These are phyloP conservation scores for Ploceus nigricollis DNA, from an alignment of 2,113 vertebrate genomes.

Conservation along the genomic window DNA sequence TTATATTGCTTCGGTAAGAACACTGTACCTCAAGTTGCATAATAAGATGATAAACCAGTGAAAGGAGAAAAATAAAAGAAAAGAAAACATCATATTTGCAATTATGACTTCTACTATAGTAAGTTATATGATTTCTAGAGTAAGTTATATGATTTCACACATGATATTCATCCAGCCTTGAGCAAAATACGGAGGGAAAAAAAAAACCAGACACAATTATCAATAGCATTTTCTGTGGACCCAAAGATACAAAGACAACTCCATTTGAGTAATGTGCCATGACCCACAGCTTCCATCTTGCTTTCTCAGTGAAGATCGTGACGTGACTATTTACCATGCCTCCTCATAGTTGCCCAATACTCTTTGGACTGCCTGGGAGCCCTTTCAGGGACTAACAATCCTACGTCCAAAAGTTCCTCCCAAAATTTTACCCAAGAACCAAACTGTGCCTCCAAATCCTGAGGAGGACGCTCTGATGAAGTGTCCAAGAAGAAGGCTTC, in stretches of 20 bases:
- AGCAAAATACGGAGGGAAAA: neutral
- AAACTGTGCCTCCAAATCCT: neutral
- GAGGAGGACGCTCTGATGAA: neutral
- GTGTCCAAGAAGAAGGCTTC: neutral
- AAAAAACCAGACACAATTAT: rapidly evolving
- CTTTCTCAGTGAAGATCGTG: neutral
- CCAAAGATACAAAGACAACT: neutral
- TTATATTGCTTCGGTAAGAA: neutral
- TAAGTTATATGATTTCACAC: neutral
- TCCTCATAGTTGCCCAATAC: neutral
- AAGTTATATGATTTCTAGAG: neutral
- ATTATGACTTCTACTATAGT: neutral
- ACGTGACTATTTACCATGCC: neutral
- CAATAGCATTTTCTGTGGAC: neutral
- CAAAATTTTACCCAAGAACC: neutral
- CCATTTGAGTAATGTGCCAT: neutral
- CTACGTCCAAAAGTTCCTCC: neutral
- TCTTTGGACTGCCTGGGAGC: neutral
- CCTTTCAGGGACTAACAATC: neutral
- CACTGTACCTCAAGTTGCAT: neutral
- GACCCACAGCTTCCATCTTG: neutral
- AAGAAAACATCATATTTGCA: rapidly evolving
- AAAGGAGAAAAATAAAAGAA: neutral
- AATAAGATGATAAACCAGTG: neutral
- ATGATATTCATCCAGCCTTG: neutral